These are phyloP conservation scores for Rhodinocichla rosea DNA, from an alignment of 2,113 vertebrate genomes.

Conservation along the genomic window DNA sequence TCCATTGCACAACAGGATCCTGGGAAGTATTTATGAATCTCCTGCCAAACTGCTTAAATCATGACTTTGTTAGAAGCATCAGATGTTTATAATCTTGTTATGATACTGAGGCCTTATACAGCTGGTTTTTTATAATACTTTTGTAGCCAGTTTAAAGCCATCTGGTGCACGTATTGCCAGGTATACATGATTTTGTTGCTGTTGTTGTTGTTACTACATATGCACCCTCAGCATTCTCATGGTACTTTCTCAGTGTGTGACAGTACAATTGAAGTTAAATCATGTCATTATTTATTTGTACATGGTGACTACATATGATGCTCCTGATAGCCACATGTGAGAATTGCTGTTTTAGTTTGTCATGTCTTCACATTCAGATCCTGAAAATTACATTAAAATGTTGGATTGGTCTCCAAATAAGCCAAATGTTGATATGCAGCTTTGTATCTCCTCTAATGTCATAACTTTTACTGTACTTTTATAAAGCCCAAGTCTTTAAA, in stretches of 20 bases:
- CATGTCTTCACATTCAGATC: neutral
- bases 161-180: neutral
- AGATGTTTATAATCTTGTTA: neutral
- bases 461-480: neutral
- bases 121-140: neutral
- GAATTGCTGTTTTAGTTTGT: neutral
- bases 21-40: neutral
- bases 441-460: neutral
- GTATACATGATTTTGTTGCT: neutral
- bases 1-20: neutral
- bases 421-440: neutral
- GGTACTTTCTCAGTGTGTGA: neutral
- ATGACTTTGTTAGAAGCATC: neutral
- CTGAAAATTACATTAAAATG: neutral
- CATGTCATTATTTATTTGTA: neutral
- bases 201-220: neutral
- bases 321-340: neutral
- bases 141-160: neutral
- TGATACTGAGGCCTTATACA: neutral
- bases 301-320: neutral
- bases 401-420: neutral
- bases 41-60: neutral
- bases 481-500: neutral
- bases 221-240: neutral
- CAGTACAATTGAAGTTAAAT: neutral